These are phyloP conservation scores for Pararge aegeria DNA, from an alignment of 1,140 invertebrate species.

Conservation along the genomic window DNA sequence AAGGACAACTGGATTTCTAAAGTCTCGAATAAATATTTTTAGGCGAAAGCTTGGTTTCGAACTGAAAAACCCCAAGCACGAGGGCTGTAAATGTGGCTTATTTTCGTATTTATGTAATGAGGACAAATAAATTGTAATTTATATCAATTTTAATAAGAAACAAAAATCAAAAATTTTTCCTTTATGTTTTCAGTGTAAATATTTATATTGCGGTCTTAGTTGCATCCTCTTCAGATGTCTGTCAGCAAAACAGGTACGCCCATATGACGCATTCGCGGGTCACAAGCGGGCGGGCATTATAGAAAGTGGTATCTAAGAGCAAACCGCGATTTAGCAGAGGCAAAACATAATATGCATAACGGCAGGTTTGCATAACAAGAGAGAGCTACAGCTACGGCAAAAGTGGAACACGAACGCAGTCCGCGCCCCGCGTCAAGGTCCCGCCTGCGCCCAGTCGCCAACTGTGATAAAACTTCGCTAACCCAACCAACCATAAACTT, in stretches of 20 bases:
- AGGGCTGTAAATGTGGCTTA: no score
- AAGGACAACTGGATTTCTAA: no score
- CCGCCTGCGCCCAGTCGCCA: constrained; percentile 32
- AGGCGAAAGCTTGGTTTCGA: no score
- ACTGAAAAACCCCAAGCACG: no score
- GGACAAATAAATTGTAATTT: no score
- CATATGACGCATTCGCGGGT: constrained; percentile 12
- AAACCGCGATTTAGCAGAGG: constrained; percentile 53
- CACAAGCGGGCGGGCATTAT: constrained; percentile 35
- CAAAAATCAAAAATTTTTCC: no score
- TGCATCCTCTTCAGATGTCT: neutral
- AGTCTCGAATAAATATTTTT: no score
- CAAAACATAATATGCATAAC: constrained; percentile 73
- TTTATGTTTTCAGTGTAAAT: no score
- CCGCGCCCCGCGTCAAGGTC: constrained; percentile 59
- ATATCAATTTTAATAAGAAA: no score
- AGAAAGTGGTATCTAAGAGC: constrained; percentile 60
- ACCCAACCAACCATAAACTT: constrained; percentile 28
- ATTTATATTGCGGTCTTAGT: no score
- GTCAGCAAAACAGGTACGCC: constrained; percentile 21
- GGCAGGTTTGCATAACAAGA: constrained; percentile 75
- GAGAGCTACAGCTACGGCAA: constrained; percentile 68
- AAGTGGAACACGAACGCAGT: constrained; percentile 67
- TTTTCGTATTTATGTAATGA: no score
- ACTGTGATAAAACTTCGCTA: constrained; percentile 25